Evolutionary conservation across 1,140 invertebrate genomes (phyloP), one percentile per base, ranked within the genome.

Genomic region (Epicauta chinensis): DNA sequence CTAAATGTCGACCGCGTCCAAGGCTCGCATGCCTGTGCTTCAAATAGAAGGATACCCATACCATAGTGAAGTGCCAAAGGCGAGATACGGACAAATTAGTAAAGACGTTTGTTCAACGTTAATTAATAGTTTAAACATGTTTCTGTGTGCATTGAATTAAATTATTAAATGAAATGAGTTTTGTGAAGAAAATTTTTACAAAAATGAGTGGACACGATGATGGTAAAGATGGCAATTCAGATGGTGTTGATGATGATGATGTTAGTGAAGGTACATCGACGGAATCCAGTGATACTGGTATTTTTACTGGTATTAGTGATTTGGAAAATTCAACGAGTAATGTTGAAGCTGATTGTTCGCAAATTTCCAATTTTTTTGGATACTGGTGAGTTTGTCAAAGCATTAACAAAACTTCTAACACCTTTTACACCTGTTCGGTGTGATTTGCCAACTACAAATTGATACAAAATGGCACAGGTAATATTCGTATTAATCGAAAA

Each of bases 351-450:
- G 67, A 69, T 54, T 68, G 68, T 56, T 61, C 62, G 3, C 59
- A 65, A 2, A 67, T 70, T 51, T 67, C 66, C 1, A 68, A 66
- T 43, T 70, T 70, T 53, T 70, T 70, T 41, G 66, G 65, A 35
- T 70, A 70, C 53, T 70, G 68, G 68, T 69, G 58, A 49, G 60
- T 62, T 34, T 4, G 6, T 34, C 1, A 3, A 23, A 23, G 4
- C 23, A 3, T 5, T n/a, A n/a, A n/a, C n/a, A n/a, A n/a, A n/a
- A n/a, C n/a, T n/a, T n/a, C n/a, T n/a, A n/a, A n/a, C n/a, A n/a
- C n/a, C n/a, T n/a, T n/a, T n/a, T n/a, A 23, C 7, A 23, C 7
- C 7, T 23, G 23, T 2, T 7, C 7, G 23, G 4, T 23, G 23
- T 7, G 7, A 23, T 23, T n/a, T 23, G 23, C 23, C 23, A 23